These are phyloP conservation scores for Platyrinchus mystaceus DNA, from an alignment of 2,797 vertebrate species.

Conservation along the genomic window DNA sequence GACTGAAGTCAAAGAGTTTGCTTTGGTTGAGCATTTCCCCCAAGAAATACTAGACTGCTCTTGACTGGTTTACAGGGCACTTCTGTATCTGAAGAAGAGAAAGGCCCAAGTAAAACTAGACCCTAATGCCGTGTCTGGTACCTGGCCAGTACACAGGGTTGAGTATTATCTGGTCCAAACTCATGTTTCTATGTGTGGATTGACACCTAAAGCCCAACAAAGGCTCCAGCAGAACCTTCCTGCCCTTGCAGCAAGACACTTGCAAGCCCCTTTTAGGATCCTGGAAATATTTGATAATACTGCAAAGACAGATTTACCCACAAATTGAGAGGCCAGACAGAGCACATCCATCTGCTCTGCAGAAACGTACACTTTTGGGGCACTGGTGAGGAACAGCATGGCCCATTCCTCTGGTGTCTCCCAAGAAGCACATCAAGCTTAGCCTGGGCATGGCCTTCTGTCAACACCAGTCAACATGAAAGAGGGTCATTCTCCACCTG, in stretches of 20 bases:
- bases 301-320: not conserved
- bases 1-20: not conserved
- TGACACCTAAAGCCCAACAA: rapidly evolving
- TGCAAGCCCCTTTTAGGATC: not conserved
- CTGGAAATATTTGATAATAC: not conserved
- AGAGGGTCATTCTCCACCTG: not conserved
- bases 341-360: not conserved
- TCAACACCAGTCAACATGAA: not conserved
- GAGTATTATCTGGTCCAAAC: not conserved
- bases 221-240: not conserved
- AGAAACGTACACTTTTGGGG: rapidly evolving
- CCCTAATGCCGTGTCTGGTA: not conserved
- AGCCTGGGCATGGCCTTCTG: not conserved
- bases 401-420: not conserved
- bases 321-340: rapidly evolving
- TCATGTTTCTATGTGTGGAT: rapidly evolving
- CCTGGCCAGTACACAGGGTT: not conserved
- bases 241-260: not conserved
- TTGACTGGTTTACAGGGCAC: not conserved
- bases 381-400: rapidly evolving
- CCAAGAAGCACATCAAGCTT: not conserved
- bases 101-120: not conserved
- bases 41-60: not conserved
- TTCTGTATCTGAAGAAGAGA: not conserved
- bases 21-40: not conserved